phyloP scores from a whole-genome alignment of 2,797 vertebrate genomes.

The Sebastes hubbsi region DNA sequence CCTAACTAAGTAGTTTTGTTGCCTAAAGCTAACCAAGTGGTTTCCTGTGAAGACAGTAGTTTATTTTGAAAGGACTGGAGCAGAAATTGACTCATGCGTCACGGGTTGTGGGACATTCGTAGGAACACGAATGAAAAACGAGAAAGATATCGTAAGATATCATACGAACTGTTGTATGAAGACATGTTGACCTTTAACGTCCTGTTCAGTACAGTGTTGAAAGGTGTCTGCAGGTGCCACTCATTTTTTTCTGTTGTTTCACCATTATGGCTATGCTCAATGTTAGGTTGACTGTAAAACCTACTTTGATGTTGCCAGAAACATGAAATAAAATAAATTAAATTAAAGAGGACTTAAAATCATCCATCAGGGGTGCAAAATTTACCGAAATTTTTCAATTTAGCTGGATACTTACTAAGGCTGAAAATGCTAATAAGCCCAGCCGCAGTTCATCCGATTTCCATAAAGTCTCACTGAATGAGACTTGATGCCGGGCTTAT shows the following conservation, averaged over 20 bases:
- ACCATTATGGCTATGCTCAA: background rate
- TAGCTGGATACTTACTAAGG: background rate
- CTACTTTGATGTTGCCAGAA: background rate
- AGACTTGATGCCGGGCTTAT: background rate
- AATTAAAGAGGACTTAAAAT: background rate
- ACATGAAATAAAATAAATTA: background rate
- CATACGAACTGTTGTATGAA: too few species aligned
- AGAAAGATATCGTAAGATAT: too few species aligned
- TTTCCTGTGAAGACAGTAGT: too few species aligned
- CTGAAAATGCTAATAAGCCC: background rate
- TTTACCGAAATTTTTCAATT: background rate
- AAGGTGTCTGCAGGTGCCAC: background rate
- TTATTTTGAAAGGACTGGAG: too few species aligned
- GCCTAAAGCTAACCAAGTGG: too few species aligned
- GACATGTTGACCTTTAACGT: background rate
- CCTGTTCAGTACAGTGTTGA: background rate
- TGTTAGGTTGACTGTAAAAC: background rate
- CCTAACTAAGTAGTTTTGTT: too few species aligned
- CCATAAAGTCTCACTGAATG: background rate
- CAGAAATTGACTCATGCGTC: too few species aligned
- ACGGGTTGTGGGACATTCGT: too few species aligned
- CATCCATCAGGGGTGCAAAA: background rate
- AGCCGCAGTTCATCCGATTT: background rate
- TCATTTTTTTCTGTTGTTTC: background rate
- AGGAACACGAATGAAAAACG: too few species aligned